phyloP scores from a whole-genome alignment of 2,797 vertebrate species.

The Paedocypris micromegethes region DNA sequence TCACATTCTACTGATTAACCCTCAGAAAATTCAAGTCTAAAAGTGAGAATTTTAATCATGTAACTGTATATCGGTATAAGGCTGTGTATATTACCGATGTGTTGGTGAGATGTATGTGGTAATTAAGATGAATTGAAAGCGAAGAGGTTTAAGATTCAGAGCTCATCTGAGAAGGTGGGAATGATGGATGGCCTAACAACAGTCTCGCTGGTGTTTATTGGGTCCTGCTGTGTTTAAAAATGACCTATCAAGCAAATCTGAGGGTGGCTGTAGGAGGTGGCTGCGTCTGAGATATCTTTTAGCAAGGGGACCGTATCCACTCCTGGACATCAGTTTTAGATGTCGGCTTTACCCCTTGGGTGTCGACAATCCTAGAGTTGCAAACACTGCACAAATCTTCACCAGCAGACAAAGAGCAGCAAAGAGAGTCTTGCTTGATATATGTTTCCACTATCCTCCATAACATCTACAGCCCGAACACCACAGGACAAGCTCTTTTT shows the following conservation, averaged over 20 bases:
- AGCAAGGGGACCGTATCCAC: constrained; percentile 38
- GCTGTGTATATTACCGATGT: neutral
- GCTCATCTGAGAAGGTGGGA: constrained; percentile 42
- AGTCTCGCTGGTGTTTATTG: constrained; percentile 58
- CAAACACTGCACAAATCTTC: constrained; percentile 55
- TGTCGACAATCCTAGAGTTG: constrained; percentile 58
- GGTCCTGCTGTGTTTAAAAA: constrained; percentile 67
- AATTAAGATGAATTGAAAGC: constrained; percentile 7
- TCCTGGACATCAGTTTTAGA: constrained; percentile 64
- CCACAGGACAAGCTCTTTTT: neutral
- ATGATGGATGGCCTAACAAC: constrained; percentile 53
- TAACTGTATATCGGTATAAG: too few species aligned
- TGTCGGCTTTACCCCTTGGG: constrained; percentile 55
- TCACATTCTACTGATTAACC: too few species aligned
- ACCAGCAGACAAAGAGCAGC: constrained; percentile 51
- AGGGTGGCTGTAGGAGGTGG: constrained; percentile 60
- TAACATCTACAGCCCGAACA: constrained; percentile 35
- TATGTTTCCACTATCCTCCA: constrained; percentile 53
- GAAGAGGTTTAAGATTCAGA: constrained; percentile 14
- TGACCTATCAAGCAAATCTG: constrained; percentile 64
- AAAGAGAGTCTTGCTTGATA: constrained; percentile 64
- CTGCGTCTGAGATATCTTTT: constrained; percentile 64
- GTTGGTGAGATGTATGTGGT: neutral
- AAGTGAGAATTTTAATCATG: too few species aligned
- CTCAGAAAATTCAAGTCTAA: too few species aligned